A percentile compares a stretch with the other conserved stretches of the same genome.
Conservation (phyloP, 1,140 invertebrate genomes). For the Cyclargus thomasi region DNA sequence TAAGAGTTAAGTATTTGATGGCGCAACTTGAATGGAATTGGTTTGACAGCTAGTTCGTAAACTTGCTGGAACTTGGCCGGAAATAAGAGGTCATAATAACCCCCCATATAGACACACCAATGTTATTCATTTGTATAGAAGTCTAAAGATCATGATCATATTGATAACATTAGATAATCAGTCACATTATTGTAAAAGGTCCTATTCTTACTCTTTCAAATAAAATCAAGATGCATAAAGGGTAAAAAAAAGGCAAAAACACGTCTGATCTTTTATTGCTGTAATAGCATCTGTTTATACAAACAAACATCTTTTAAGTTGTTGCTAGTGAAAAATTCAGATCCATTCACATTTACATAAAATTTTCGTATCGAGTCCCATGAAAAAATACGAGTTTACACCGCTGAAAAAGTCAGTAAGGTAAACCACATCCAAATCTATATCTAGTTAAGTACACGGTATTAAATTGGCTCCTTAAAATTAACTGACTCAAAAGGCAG, state of each 20-base stretch:
- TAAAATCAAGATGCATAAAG: too few relatives aligned
- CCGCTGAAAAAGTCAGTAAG: slow-evolving; percentile 39
- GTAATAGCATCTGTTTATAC: slow-evolving; percentile 71
- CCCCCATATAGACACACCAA: too few relatives aligned
- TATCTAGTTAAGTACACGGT: slow-evolving; percentile 37
- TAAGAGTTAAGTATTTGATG: too few relatives aligned
- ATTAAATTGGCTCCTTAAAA: slow-evolving; percentile 18
- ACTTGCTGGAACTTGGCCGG: too few relatives aligned
- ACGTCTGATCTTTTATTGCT: slow-evolving; percentile 71
- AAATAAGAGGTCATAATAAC: too few relatives aligned
- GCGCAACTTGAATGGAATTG: too few relatives aligned
- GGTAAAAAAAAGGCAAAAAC: not conserved
- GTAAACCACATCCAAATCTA: slow-evolving; percentile 48
- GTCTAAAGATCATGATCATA: too few relatives aligned
- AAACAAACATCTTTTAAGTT: slow-evolving; percentile 68
- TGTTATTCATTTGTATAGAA: too few relatives aligned
- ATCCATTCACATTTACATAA: slow-evolving; percentile 50
- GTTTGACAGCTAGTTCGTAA: too few relatives aligned
- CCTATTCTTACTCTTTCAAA: too few relatives aligned
- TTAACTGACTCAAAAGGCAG: slow-evolving; percentile 42
- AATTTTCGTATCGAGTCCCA: slow-evolving; percentile 34
- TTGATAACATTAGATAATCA: too few relatives aligned
- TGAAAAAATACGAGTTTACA: slow-evolving; percentile 54
- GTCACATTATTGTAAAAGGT: too few relatives aligned
- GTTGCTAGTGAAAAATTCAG: slow-evolving; percentile 61